Conservation (phyloP, 2,113 vertebrate genomes). For the Taxidea taxus region DNA sequence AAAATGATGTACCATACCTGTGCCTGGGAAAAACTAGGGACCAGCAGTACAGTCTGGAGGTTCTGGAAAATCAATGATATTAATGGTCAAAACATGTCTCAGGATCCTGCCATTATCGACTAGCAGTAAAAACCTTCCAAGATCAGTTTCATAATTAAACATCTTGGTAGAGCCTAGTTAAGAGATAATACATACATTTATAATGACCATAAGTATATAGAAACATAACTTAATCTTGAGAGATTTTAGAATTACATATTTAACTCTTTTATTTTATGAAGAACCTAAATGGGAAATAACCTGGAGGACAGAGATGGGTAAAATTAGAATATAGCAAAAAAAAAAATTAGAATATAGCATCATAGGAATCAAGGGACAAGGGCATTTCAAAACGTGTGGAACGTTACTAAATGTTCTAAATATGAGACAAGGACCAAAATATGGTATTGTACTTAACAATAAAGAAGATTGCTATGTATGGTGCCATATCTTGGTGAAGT, state of each 20-base stretch:
- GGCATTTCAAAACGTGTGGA: background rate
- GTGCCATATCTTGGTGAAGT: background rate
- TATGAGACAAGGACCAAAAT: background rate
- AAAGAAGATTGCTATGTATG: background rate
- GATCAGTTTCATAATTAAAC: conserved; percentile 54
- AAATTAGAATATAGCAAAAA: background rate
- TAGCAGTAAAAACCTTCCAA: conserved; percentile 14
- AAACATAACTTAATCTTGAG: background rate
- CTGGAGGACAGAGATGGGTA: background rate
- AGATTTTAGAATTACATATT: background rate
- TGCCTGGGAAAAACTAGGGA: conserved; percentile 53
- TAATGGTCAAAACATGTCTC: conserved; percentile 47
- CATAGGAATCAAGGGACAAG: background rate
- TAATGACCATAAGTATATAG: background rate
- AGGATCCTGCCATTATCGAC: background rate
- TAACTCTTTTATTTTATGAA: background rate
- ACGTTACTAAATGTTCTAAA: background rate
- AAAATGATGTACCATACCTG: background rate
- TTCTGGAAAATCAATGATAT: conserved; percentile 59
- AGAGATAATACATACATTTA: background rate
- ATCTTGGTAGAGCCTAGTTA: background rate
- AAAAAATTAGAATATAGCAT: background rate
- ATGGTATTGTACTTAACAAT: background rate
- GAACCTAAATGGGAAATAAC: background rate
- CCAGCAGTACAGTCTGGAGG: conserved; percentile 26